Percentiles rank a stretch among this genome's conserved stretches.
Conservation (phyloP, 1,140 invertebrate species). For the Cherax quadricarinatus region DNA sequence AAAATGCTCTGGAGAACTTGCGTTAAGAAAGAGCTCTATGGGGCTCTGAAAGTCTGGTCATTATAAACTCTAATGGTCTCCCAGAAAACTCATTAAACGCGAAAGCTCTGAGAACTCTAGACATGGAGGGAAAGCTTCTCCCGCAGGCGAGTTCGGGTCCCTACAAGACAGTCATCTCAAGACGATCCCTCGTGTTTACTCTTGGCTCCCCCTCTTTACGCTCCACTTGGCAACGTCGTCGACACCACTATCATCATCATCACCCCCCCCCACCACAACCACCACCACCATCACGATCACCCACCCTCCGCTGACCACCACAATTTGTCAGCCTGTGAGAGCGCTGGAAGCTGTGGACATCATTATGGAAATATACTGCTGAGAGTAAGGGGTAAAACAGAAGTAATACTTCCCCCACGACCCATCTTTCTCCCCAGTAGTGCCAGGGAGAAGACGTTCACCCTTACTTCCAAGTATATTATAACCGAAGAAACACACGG, state of each 20-base stretch:
- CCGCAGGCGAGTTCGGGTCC: too few relatives aligned
- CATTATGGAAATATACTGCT: slow-evolving; percentile 61
- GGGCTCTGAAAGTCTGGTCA: too few relatives aligned
- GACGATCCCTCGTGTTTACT: background rate
- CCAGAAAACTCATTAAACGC: too few relatives aligned
- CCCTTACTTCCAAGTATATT: background rate
- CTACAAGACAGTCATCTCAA: background rate
- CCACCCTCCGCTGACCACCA: background rate
- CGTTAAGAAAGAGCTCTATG: too few relatives aligned
- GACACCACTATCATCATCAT: background rate
- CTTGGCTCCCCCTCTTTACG: background rate
- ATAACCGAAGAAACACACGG: too few relatives aligned
- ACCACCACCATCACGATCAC: background rate
- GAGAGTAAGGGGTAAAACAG: slow-evolving; percentile 51
- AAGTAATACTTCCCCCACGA: slow-evolving; percentile 43
- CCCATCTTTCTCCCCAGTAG: slow-evolving; percentile 20
- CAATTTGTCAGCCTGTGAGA: background rate
- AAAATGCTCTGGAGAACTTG: too few relatives aligned
- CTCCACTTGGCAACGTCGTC: background rate
- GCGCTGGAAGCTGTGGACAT: background rate
- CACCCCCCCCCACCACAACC: background rate
- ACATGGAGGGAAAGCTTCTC: too few relatives aligned
- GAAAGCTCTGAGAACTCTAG: too few relatives aligned
- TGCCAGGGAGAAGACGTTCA: slow-evolving; percentile 37
- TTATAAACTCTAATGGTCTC: too few relatives aligned